phyloP scores from a whole-genome alignment of 2,888 invertebrate genomes.

The Erannis defoliaria region DNA sequence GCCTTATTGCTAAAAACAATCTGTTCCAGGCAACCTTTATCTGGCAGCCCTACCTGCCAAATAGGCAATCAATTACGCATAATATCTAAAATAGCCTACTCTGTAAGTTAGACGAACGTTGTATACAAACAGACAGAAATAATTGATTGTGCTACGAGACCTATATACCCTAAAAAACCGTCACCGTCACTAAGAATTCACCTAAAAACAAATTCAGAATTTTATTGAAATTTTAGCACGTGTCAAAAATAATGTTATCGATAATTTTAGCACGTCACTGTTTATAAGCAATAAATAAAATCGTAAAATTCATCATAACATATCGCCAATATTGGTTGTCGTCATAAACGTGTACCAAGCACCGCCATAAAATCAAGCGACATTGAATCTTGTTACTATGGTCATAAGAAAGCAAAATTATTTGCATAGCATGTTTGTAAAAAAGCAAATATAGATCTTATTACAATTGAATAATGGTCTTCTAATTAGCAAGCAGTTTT shows the following conservation, averaged over 20 bases:
- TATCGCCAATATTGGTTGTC: constrained; percentile 54
- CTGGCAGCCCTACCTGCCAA: too few relatives aligned
- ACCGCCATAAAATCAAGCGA: not conserved
- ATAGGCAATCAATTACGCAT: too few relatives aligned
- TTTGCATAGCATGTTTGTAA: not conserved
- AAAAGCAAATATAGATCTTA: constrained; percentile 17
- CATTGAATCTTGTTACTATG: constrained; percentile 1
- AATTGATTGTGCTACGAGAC: too few relatives aligned
- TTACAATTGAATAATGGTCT: not conserved
- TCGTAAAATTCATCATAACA: constrained; percentile 57
- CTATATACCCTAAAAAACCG: too few relatives aligned
- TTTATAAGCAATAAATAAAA: constrained; percentile 53
- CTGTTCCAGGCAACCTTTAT: too few relatives aligned
- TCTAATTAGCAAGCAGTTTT: too few relatives aligned
- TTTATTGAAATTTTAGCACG: constrained; percentile 6
- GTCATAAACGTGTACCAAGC: constrained; percentile 20
- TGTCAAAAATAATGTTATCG: constrained; percentile 16
- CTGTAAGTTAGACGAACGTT: too few relatives aligned
- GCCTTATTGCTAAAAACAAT: too few relatives aligned
- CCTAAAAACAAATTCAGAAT: constrained; percentile 1
- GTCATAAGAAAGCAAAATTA: not conserved
- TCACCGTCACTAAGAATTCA: not conserved
- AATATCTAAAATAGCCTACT: too few relatives aligned
- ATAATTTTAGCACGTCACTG: constrained; percentile 32
- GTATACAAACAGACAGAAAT: too few relatives aligned